Base-by-base conservation (phyloP, 1,140 invertebrate species). In the Conus betulinus region DNA sequence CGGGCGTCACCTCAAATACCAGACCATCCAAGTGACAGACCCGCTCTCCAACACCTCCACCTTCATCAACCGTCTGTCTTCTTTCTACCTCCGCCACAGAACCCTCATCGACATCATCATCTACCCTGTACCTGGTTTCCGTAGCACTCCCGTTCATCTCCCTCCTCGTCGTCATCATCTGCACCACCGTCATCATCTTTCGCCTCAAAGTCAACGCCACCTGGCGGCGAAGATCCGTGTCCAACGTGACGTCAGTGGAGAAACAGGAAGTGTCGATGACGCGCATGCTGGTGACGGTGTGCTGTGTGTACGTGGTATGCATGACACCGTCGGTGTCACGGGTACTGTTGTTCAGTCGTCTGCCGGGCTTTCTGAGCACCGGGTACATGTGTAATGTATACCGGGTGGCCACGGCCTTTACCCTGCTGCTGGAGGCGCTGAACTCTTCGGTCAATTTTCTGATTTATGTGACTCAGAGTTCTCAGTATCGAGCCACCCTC, bases 241-340 rank as follows among this genome's bases (percentile, higher is more conserved):
- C 71, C 20, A 78, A 5, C 15, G 15, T 78, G 76, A 78, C 76
- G 76, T 78, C 76, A 78, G 0, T 25, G 15, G 76, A 78, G 27
- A 78, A 78, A 27, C 76, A 27, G 11, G 76, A 78, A 39, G 27
- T 27, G 76, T 6, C 25, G n/a, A 25, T 78, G 76, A 78, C 25
- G n/a, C 76, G 76, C 25, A 78, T 78, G 76, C 76, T 78, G 76
- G 76, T 78, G 76, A 78, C 76, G 76, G 76, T 78, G 76, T 78
- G 76, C 25, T 78, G 76, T 27, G n/a, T 78, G 6, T 78, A 78
- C 76, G 76, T 78, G 23, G 25, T 78, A 8, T 78, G 76, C 7
- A 78, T 78, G 76, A 51, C 25, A 1, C 76, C 76, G 4, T 78
- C n/a, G 6, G 76, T 78, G 76, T 13, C 27, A 27, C 6, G 25